Percentiles rank a stretch among this genome's conserved stretches.
Evolutionary conservation across 2,888 invertebrate species (phyloP).

Genomic region (Macrophya alboannulata): DNA sequence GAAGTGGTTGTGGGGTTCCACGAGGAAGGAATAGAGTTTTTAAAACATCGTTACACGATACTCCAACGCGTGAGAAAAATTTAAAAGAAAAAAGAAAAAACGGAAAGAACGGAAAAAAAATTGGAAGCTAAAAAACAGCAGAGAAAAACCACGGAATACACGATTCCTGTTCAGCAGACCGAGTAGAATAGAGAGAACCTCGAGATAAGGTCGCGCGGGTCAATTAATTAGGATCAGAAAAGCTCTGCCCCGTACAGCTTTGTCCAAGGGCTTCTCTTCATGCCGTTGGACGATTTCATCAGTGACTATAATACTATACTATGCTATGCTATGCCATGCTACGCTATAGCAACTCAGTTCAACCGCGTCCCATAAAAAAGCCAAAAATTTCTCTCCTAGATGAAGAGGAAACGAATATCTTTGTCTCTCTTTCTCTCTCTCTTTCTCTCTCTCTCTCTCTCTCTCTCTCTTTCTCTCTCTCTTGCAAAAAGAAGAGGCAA

Average conservation of each 20-base stretch:
- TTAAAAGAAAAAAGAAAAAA: slow-evolving; percentile 33
- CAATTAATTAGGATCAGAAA: slow-evolving; percentile 50
- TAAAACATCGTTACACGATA: slow-evolving; percentile 25
- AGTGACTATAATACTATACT: neutral
- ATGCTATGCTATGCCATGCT: too few species aligned
- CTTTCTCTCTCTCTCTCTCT: neutral
- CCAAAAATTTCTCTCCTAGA: neutral
- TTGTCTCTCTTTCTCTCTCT: neutral
- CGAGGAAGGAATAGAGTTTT: slow-evolving; percentile 37
- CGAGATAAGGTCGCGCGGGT: slow-evolving; percentile 41
- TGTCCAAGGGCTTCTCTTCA: slow-evolving; percentile 35
- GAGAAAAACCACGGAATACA: neutral
- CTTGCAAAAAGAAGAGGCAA: neutral
- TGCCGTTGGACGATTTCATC: slow-evolving; percentile 44
- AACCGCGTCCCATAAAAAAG: neutral
- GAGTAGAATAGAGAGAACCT: slow-evolving; percentile 41
- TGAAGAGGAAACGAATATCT: neutral
- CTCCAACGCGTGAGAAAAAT: slow-evolving; percentile 44
- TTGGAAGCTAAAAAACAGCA: neutral
- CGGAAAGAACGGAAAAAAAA: slow-evolving; percentile 27
- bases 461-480: neutral
- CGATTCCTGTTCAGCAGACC: neutral
- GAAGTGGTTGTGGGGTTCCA: neutral
- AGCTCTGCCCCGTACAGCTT: neutral
- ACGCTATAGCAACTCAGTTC: neutral